A percentile compares a stretch with the other conserved stretches of the same genome.
These are phyloP conservation scores for Bilobella aurantiaca DNA, from an alignment of 1,140 invertebrate species.

Conservation along the genomic window DNA sequence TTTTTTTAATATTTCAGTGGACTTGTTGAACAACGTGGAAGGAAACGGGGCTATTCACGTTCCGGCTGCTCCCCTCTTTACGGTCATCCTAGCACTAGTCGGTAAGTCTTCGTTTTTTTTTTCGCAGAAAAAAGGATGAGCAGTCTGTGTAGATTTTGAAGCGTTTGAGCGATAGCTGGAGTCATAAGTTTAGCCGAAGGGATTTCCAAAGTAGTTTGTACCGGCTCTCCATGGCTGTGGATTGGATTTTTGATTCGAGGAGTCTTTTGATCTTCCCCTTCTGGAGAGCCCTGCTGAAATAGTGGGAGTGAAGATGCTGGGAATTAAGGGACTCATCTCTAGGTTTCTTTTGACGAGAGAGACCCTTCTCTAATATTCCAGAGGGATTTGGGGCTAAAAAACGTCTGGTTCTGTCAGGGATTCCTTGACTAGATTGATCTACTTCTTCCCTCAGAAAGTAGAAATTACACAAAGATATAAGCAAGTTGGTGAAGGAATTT, in stretches of 20 bases:
- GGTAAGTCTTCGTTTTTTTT: constrained; percentile 57
- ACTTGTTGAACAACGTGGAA: constrained; percentile 93
- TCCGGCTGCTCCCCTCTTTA: constrained; percentile 87
- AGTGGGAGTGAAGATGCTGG: neutral
- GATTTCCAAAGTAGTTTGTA: too few relatives aligned
- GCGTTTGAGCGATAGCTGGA: too few relatives aligned
- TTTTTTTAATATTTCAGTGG: constrained; percentile 52
- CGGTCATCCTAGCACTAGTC: constrained; percentile 92
- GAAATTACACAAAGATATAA: too few relatives aligned
- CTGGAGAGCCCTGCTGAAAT: neutral
- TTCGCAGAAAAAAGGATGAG: neutral
- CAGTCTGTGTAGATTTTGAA: neutral
- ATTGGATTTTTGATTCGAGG: too few relatives aligned
- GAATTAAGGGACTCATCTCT: neutral
- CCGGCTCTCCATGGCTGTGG: too few relatives aligned
- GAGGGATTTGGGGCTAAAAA: neutral
- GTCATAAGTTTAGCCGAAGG: too few relatives aligned
- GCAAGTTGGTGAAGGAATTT: too few relatives aligned
- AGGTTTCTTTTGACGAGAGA: neutral
- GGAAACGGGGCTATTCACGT: constrained; percentile 86
- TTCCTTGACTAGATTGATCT: neutral
- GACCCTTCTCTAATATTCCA: neutral
- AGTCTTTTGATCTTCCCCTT: too few relatives aligned
- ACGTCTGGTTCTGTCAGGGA: neutral
- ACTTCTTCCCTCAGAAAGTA: too few relatives aligned